These are phyloP conservation scores for Sciurus niger DNA, from an alignment of 2,113 vertebrate species.

Conservation along the genomic window DNA sequence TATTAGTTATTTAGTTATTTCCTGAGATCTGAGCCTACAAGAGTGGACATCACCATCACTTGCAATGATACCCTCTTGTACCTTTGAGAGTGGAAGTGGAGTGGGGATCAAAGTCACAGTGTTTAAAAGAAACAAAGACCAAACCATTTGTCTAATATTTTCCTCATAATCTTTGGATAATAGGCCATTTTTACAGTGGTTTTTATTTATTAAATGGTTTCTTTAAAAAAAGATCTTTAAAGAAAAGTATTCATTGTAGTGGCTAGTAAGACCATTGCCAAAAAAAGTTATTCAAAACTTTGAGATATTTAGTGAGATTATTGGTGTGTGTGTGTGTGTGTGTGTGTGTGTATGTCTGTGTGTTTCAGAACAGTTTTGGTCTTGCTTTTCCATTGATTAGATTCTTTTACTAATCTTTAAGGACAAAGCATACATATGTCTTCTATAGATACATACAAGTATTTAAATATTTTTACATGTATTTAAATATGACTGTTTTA, in stretches of 20 bases:
- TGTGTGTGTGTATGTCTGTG: not conserved
- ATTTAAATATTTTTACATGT: not conserved
- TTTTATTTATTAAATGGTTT: not conserved
- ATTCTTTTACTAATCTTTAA: not conserved
- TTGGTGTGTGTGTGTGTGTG: not conserved
- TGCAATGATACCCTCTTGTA: not conserved
- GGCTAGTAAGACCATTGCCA: not conserved
- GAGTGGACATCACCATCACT: not conserved
- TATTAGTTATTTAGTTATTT: not conserved
- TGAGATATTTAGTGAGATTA: not conserved
- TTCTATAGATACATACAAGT: no score
- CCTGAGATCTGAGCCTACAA: fast-evolving
- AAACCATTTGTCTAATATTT: not conserved
- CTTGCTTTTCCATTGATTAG: not conserved
- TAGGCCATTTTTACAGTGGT: not conserved
- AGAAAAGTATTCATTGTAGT: not conserved
- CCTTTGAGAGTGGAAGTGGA: not conserved
- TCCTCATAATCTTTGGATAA: not conserved
- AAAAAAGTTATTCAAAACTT: not conserved
- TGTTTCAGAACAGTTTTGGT: not conserved
- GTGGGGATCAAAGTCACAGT: not conserved
- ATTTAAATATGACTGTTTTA: not conserved
- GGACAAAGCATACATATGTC: not conserved
- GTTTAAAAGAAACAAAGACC: not conserved
- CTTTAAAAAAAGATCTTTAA: not conserved